phyloP scores from a whole-genome alignment of 2,797 vertebrate genomes.

The Astyanax mexicanus region DNA sequence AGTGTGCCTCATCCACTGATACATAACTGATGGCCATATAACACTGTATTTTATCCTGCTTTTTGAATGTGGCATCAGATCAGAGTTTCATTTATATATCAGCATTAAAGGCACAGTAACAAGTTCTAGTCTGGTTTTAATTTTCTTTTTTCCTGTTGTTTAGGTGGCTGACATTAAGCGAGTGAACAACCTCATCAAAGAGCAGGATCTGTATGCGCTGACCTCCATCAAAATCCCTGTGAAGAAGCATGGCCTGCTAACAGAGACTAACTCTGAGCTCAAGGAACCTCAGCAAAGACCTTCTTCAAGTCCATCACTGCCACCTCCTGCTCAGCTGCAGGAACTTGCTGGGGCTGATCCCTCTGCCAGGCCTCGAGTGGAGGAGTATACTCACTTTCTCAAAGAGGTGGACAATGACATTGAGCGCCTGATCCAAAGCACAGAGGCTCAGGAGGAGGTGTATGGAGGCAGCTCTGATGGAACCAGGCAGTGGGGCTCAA shows the following conservation, averaged over 20 bases:
- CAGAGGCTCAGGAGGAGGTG: slow-evolving; percentile 69
- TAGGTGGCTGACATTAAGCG: slow-evolving; percentile 95
- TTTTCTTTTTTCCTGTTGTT: slow-evolving; percentile 51
- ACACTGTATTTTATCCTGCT: no score
- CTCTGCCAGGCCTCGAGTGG: slow-evolving; percentile 34
- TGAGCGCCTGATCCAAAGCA: slow-evolving; percentile 79
- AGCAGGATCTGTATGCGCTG: slow-evolving; percentile 92
- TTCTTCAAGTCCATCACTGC: slow-evolving; percentile 47
- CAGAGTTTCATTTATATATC: no score
- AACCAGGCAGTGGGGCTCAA: slow-evolving; percentile 50
- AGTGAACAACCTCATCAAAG: slow-evolving; percentile 91
- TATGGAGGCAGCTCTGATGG: slow-evolving; percentile 46
- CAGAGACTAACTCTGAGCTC: slow-evolving; percentile 70
- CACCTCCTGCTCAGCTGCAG: slow-evolving; percentile 27
- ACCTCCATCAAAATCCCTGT: slow-evolving; percentile 93
- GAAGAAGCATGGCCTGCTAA: slow-evolving; percentile 85
- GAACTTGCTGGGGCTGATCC: not conserved
- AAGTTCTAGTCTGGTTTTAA: not conserved
- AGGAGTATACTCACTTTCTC: slow-evolving; percentile 83
- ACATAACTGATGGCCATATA: no score
- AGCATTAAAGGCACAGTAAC: no score
- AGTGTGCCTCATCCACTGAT: no score
- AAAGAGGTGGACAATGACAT: slow-evolving; percentile 86
- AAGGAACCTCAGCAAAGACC: slow-evolving; percentile 46
- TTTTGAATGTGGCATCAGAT: no score